Percentiles rank a stretch among this genome's conserved stretches.
Evolutionary conservation across 2,113 vertebrate genomes (phyloP).

Genomic region (Corythornis cristatus): DNA sequence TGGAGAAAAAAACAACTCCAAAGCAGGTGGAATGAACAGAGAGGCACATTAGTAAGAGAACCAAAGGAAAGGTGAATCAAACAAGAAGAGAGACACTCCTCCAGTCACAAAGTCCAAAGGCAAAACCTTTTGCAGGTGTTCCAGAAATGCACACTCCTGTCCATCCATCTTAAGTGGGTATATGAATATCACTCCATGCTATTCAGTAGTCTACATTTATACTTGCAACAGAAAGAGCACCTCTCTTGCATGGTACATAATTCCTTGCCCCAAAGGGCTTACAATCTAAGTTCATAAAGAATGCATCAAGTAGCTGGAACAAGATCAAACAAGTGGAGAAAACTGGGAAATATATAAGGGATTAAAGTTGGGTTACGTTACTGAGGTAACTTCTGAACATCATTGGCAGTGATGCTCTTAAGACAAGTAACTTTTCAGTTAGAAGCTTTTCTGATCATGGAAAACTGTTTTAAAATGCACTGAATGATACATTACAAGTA

Average conservation of each 20-base stretch:
- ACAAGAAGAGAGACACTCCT: neutral
- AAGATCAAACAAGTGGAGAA: neutral
- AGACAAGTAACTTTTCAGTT: constrained; percentile 24
- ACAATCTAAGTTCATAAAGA: constrained; percentile 39
- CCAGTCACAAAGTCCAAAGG: neutral
- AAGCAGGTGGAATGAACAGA: neutral
- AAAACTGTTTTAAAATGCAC: neutral
- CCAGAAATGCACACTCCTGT: neutral
- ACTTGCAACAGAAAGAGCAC: neutral
- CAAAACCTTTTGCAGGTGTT: neutral
- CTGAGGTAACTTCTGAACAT: constrained; percentile 44
- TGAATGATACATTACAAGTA: neutral
- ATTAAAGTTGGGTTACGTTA: neutral
- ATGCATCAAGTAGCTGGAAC: neutral
- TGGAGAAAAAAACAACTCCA: neutral
- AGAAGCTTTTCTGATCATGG: neutral
- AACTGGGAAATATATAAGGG: neutral
- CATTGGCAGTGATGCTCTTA: neutral
- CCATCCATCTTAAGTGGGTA: neutral
- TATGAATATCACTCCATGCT: neutral
- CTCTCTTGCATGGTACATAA: neutral
- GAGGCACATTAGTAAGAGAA: neutral
- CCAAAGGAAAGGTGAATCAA: neutral
- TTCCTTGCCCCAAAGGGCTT: constrained; percentile 38
- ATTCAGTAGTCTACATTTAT: neutral